These are phyloP conservation scores for Sinella curviseta DNA, from an alignment of 1,140 invertebrate species.

Conservation along the genomic window DNA sequence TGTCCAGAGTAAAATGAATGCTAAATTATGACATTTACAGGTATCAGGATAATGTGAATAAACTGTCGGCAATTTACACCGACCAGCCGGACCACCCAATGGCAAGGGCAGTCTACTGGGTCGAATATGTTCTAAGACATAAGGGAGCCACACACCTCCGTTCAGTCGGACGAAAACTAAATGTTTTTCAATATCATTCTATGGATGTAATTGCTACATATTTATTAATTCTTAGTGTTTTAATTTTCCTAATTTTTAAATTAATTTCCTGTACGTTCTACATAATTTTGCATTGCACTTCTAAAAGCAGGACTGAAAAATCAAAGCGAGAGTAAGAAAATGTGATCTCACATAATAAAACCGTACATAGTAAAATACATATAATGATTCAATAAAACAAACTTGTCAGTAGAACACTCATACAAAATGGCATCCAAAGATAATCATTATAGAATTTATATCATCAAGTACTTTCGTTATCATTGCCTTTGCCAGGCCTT, in stretches of 20 bases:
- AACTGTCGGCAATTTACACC: conserved; percentile 37
- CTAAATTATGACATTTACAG: not conserved
- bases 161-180: conserved; percentile 33
- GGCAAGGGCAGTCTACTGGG: conserved; percentile 52
- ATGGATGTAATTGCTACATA: conserved; percentile 42
- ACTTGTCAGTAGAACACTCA: too few species aligned
- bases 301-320: too few species aligned
- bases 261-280: too few species aligned
- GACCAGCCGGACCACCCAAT: conserved; percentile 50
- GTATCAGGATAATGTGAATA: not conserved
- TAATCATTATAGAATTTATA: too few species aligned
- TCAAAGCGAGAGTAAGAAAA: too few species aligned
- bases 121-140: conserved; percentile 52
- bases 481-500: too few species aligned
- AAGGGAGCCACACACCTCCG: conserved; percentile 47
- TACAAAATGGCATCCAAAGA: too few species aligned
- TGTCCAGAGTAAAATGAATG: not conserved
- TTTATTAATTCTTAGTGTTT: not conserved
- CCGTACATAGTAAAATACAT: too few species aligned
- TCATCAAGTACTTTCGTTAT: too few species aligned
- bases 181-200: conserved; percentile 33
- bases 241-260: not conserved
- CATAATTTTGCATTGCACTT: too few species aligned
- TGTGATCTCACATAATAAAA: too few species aligned
- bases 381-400: too few species aligned